A percentile compares a stretch with the other conserved stretches of the same genome.
These are phyloP conservation scores for Oreotrochilus melanogaster DNA, from an alignment of 2,113 vertebrate species.

Conservation along the genomic window DNA sequence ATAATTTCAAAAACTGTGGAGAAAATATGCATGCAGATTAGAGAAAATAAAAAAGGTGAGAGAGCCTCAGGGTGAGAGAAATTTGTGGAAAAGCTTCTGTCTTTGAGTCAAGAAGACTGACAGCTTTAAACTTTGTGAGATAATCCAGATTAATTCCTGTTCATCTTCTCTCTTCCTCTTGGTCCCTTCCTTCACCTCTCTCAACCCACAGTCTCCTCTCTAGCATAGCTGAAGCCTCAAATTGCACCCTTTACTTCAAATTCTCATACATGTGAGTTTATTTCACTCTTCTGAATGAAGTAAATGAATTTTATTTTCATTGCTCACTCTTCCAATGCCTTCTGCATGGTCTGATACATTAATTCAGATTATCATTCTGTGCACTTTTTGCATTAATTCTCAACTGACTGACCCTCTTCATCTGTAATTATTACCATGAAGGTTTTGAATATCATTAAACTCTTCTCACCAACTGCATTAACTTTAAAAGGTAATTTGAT, in stretches of 20 bases:
- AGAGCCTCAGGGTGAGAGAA: background rate
- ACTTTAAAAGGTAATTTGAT: conserved; percentile 82
- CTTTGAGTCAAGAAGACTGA: background rate
- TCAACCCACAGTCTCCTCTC: background rate
- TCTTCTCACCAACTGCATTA: conserved; percentile 76
- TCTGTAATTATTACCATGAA: conserved; percentile 82
- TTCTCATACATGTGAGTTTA: conserved; percentile 47
- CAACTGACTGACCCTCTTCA: conserved; percentile 80
- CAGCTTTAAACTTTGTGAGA: background rate
- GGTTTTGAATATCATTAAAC: conserved; percentile 81
- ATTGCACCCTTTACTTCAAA: conserved; percentile 37
- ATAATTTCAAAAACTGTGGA: background rate
- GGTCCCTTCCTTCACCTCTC: background rate
- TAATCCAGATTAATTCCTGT: background rate
- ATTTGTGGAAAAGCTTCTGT: background rate
- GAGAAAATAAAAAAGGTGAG: conserved; percentile 7
- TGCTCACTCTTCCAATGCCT: conserved; percentile 53
- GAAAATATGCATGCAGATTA: background rate
- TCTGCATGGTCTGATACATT: conserved; percentile 59
- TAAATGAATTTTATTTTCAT: conserved; percentile 68
- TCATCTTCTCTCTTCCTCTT: background rate
- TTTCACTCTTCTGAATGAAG: conserved; percentile 53
- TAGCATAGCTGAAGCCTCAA: background rate
- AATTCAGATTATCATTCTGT: conserved; percentile 76
- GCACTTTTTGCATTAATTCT: conserved; percentile 80